Percentiles rank a stretch among this genome's conserved stretches.
These are phyloP conservation scores for Pemphredon lugubris DNA, from an alignment of 2,888 invertebrate genomes.

Conservation along the genomic window DNA sequence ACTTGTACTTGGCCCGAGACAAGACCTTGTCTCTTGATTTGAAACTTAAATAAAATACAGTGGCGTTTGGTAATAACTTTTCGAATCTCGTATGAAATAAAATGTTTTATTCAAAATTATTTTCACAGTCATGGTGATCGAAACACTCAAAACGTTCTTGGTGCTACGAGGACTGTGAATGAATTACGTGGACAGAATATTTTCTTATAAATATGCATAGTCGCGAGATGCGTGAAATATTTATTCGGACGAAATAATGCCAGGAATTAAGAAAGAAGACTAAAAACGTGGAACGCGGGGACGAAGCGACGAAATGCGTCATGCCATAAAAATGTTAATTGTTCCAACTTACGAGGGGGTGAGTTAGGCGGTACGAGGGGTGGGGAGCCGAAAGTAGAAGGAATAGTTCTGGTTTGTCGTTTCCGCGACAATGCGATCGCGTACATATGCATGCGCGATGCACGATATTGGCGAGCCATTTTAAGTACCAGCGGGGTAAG, in stretches of 20 bases:
- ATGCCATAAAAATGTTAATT: slow-evolving; percentile 53
- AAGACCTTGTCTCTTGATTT: too few species aligned
- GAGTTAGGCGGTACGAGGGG: background rate
- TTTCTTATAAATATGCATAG: slow-evolving; percentile 43
- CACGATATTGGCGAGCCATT: slow-evolving; percentile 10
- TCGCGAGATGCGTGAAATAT: slow-evolving; percentile 3
- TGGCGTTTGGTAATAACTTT: too few species aligned
- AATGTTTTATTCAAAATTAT: too few species aligned
- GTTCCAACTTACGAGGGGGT: background rate
- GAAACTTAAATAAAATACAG: too few species aligned
- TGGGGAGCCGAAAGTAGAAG: slow-evolving; percentile 3
- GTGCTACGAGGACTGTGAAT: background rate
- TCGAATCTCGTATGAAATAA: too few species aligned
- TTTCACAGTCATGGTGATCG: too few species aligned
- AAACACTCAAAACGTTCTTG: too few species aligned
- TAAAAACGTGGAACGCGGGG: slow-evolving; percentile 27
- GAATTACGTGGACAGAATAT: slow-evolving; percentile 19
- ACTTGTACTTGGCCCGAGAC: too few species aligned
- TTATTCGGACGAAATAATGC: slow-evolving; percentile 30
- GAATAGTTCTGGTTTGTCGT: background rate
- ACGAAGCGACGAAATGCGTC: slow-evolving; percentile 44
- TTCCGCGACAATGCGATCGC: background rate
- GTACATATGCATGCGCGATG: slow-evolving; percentile 12
- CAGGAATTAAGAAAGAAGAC: slow-evolving; percentile 26
- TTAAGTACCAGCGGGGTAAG: slow-evolving; percentile 5